These are phyloP conservation scores for Carassius carassius DNA, from an alignment of 2,113 vertebrate genomes.

Conservation along the genomic window DNA sequence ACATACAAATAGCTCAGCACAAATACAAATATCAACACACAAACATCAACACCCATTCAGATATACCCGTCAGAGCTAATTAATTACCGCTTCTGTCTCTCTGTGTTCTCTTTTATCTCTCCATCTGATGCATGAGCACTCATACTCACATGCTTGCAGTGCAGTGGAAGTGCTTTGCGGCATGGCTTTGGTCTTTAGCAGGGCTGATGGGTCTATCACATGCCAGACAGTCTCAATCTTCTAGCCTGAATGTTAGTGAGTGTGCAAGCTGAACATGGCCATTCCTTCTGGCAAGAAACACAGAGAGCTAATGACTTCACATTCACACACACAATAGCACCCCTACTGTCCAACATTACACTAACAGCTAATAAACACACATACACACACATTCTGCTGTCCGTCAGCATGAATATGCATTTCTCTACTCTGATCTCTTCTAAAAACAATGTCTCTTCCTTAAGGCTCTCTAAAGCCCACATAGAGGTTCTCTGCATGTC, in stretches of 20 bases:
- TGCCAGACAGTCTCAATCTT: constrained; percentile 59
- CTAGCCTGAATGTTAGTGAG: constrained; percentile 61
- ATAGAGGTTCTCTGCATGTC: constrained; percentile 48
- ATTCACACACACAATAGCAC: constrained; percentile 33
- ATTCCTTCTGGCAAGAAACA: constrained; percentile 52
- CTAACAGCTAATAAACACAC: constrained; percentile 20
- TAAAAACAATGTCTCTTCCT: constrained; percentile 8
- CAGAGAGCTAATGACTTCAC: constrained; percentile 52
- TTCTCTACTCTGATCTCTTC: constrained; percentile 3
- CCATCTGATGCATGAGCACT: constrained; percentile 16
- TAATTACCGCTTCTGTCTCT: background rate
- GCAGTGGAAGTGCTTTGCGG: constrained; percentile 1
- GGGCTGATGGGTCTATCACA: constrained; percentile 59
- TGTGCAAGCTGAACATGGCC: constrained; percentile 31
- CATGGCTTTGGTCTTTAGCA: constrained; percentile 32
- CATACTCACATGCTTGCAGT: background rate
- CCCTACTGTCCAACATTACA: background rate
- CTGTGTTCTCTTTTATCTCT: constrained; percentile 8
- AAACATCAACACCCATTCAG: constrained; percentile 34
- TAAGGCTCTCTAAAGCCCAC: background rate
- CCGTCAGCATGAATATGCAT: constrained; percentile 12
- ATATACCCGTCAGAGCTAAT: background rate
- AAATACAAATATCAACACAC: background rate
- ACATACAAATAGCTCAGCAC: constrained; percentile 15
- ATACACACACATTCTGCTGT: constrained; percentile 1